Base-by-base conservation (phyloP, 2,797 vertebrate species). In the Aeoliscus strigatus region DNA sequence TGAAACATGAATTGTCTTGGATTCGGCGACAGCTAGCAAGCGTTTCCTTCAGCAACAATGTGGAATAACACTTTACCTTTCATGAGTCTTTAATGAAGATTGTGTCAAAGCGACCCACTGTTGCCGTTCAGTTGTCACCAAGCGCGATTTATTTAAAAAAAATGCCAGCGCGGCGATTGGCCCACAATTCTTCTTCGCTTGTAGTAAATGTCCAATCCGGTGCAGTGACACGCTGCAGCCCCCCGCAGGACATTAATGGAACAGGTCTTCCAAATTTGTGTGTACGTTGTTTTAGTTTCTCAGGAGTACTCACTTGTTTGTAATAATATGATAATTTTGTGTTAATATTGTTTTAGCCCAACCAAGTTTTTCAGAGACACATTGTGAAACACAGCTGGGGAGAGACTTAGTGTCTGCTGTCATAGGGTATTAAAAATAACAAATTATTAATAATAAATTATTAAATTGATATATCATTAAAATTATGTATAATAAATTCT, bases 81-180 rank as follows among this genome's bases (percentile, higher is more conserved):
- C 1, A 14, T 9, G 0, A 1, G 7, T 26, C 1, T 14, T 39
- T 8, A 21, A 27, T 9, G 11, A 33, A 9, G 0, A 23, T 10
- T 23, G 6, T 11, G 2, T n/a, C 0, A 3, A 42, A 2, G 1
- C 11, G 1, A 10, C 32, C 57, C 77, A 63, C 27, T 46, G 41
- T 5, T 12, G 6, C 11, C n/a, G 11, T 4, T 11, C 2, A 12
- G 4, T 5, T 17, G 27, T 41, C 39, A 12, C 48, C 51, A 59
- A 70, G 73, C 82, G 86, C 85, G 65, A 74, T 51, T 55, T 15
- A 21, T 87, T 88, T 82, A 84, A 87, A 84, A 72, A 34, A 62
- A 70, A 44, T 13, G 12, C 27, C 55, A 8, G 34, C 36, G 7
- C 56, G 47, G 35, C 42, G 26, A 90, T 88, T 86, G 82, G 84